Percentiles rank a stretch among this genome's conserved stretches.
Evolutionary conservation across 2,888 invertebrate genomes (phyloP).

Genomic region (Mellilla xanthometata): DNA sequence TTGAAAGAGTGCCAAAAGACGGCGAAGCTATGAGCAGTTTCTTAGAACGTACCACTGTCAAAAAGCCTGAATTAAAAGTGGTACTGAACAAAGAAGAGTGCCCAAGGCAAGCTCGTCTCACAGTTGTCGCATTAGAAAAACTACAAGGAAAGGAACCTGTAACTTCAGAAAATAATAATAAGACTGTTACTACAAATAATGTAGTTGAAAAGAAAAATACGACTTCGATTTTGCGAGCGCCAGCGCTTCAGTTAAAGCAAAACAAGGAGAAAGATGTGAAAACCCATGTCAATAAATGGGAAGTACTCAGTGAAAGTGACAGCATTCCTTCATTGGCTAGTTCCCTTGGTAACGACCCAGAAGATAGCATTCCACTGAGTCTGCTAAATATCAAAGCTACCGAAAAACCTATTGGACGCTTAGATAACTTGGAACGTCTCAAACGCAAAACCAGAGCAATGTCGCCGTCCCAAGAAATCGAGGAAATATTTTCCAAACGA

Average conservation of each 20-base stretch:
- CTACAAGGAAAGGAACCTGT: constrained; percentile 79
- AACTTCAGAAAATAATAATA: constrained; percentile 47
- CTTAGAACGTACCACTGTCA: constrained; percentile 82
- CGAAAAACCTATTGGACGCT: constrained; percentile 52
- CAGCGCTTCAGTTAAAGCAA: constrained; percentile 68
- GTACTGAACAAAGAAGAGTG: constrained; percentile 77
- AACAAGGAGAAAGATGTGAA: constrained; percentile 69
- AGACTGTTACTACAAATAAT: constrained; percentile 39
- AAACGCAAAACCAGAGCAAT: constrained; percentile 82
- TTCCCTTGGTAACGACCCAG: constrained; percentile 78
- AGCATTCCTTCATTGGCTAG: constrained; percentile 79
- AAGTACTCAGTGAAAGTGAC: constrained; percentile 83
- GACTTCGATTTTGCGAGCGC: constrained; percentile 69
- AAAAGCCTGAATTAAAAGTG: constrained; percentile 72
- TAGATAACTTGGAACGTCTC: constrained; percentile 67
- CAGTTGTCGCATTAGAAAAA: constrained; percentile 84
- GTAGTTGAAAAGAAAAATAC: constrained; percentile 51
- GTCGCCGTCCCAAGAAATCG: constrained; percentile 83
- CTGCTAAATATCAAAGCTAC: constrained; percentile 66
- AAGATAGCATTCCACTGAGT: constrained; percentile 82
- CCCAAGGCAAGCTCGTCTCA: constrained; percentile 79
- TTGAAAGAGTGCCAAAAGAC: constrained; percentile 87
- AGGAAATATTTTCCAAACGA: constrained; percentile 75
- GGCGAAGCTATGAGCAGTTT: constrained; percentile 87
- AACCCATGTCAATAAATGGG: constrained; percentile 79